Evolutionary conservation across 2,113 vertebrate genomes (phyloP).

Genomic region (Gadus macrocephalus): DNA sequence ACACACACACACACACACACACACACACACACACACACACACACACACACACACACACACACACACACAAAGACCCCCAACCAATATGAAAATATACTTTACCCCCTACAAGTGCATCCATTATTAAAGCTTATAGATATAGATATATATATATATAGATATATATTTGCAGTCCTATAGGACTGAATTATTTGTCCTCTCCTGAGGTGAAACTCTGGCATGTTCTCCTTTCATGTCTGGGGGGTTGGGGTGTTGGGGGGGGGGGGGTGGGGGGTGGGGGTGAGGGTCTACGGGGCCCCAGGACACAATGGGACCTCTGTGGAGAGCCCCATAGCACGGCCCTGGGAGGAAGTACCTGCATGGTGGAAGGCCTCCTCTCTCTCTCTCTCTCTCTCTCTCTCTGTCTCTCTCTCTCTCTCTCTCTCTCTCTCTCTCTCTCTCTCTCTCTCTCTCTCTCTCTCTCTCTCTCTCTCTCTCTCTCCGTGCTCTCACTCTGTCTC

Average conservation of each 20-base stretch:
- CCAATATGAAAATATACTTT: conserved; percentile 40
- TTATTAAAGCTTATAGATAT: conserved; percentile 39
- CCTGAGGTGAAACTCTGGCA: conserved; percentile 64
- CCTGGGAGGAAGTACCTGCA: conserved; percentile 65
- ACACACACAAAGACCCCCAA: conserved; percentile 21
- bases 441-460: no score
- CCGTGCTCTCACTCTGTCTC: no score
- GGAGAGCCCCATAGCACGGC: conserved; percentile 60
- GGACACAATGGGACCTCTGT: conserved; percentile 76
- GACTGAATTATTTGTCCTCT: conserved; percentile 66
- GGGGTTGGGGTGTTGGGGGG: no score
- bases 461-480: no score
- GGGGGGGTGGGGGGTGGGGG: not conserved
- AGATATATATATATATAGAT: no score
- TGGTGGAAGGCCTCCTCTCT: conserved; percentile 53
- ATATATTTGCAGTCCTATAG: conserved; percentile 44
- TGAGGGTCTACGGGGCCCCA: conserved; percentile 50
- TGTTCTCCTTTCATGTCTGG: conserved; percentile 68
- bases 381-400: no score
- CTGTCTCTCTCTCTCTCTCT: no score
- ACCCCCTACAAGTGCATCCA: conserved; percentile 54
- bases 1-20: conserved; percentile 21
- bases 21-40: conserved; percentile 1
- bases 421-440: no score
- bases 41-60: conserved; percentile 34